Evolutionary conservation across 2,797 vertebrate genomes (phyloP), one percentile per base, ranked within the genome.

Genomic region (Tarsius wallacei): DNA sequence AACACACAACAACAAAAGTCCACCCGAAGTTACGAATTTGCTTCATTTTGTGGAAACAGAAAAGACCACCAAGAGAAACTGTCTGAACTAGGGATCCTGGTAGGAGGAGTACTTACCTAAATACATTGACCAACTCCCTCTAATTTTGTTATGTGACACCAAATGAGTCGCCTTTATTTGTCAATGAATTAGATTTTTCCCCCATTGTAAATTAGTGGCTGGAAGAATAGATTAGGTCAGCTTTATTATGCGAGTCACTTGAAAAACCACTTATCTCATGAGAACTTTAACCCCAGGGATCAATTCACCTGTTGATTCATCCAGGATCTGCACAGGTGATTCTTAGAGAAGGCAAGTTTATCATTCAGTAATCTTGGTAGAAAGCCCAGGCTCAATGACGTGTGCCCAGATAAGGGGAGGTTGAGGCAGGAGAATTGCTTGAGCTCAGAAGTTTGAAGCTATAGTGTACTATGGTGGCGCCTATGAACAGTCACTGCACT

Each of bases 241-340:
- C n/a, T 14, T 61, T 90, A 24, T 90, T 73, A 36, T 71, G 31
- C 22, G 70, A n/a, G 59, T 95, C 51, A 21, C 22, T 57, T 49
- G 71, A 73, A 96, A 94, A 76, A 57, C 24, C 86, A 22, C 83
- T 96, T 97, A 95, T 94, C 96, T 95, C 55, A 7, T 13, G 16
- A 88, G 92, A 87, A 97, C 96, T 97, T 97, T 97, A 73, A 96
- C 81, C 90, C 36, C 89, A 55, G 47, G 31, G 66, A 80, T 63
- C 68, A 87, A 10, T n/a, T 83, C 57, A 53, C 68, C 36, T 19
- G 47, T 63, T 92, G 91, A 73, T 61, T 90, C 51, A 92, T 24
- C 61, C n/a, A 93, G 61, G 53, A 63, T 57, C 77, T 93, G 31
- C 15, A 3, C 57, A 28, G 55, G 36, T 73, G 47, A 77, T 66